Conservation (phyloP, 92 coral and sea anemone species). For the Paramuricea clavata region DNA sequence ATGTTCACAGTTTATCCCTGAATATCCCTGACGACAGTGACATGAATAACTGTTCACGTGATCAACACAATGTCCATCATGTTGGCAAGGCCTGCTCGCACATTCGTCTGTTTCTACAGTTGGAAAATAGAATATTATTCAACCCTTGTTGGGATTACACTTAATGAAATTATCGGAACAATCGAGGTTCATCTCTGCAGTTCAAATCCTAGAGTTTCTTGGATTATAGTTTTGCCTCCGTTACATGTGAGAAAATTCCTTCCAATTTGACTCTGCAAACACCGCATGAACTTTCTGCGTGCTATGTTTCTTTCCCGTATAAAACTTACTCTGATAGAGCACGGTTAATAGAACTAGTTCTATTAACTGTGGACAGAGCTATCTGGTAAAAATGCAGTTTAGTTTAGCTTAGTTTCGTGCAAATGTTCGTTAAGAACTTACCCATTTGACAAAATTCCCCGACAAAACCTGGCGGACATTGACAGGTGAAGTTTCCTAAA, state of each 20-base stretch:
- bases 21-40: constrained; percentile 34
- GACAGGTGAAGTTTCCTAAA: constrained; percentile 22
- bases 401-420: too few species aligned
- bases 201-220: too few species aligned
- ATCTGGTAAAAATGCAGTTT: too few species aligned
- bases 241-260: too few species aligned
- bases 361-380: too few species aligned
- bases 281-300: too few species aligned
- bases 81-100: constrained; percentile 34
- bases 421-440: background rate
- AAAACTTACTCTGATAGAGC: too few species aligned
- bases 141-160: background rate
- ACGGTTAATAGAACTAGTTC: too few species aligned
- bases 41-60: constrained; percentile 27
- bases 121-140: background rate
- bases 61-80: constrained; percentile 35
- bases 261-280: too few species aligned
- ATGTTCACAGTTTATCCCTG: constrained; percentile 41
- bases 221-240: too few species aligned
- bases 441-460: constrained; percentile 36
- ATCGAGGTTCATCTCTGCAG: too few species aligned
- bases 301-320: too few species aligned
- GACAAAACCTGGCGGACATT: constrained; percentile 25
- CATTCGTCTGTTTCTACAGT: constrained; percentile 27
- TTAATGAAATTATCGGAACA: background rate